Percentiles rank a stretch among this genome's conserved stretches.
phyloP scores from a whole-genome alignment of 2,888 invertebrate species.

The Seira ritae region DNA sequence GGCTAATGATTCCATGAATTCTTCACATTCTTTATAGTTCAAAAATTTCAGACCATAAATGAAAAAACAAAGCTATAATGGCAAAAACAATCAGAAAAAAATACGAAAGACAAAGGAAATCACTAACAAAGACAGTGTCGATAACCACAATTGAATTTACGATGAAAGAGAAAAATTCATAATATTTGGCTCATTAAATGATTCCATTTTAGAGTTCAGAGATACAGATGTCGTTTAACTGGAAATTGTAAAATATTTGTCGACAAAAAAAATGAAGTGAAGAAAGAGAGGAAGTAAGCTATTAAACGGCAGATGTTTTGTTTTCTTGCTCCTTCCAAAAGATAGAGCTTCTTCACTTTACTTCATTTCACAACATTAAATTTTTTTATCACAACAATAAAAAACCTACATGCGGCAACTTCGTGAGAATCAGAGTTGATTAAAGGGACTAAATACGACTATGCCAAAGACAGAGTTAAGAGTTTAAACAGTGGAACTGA shows the following conservation, averaged over 20 bases:
- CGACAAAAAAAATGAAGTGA: background rate
- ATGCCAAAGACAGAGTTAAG: too few relatives aligned
- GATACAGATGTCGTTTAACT: background rate
- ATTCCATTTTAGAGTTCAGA: background rate
- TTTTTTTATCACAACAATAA: conserved; percentile 42
- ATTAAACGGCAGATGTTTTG: conserved; percentile 57
- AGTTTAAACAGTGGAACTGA: too few relatives aligned
- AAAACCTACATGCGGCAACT: background rate
- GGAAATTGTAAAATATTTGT: conserved; percentile 13
- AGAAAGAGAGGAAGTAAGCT: conserved; percentile 50
- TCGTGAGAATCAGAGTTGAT: too few relatives aligned
- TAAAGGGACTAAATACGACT: too few relatives aligned
- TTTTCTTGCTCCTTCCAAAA: background rate
- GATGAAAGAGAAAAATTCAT: background rate
- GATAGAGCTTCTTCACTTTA: conserved; percentile 17
- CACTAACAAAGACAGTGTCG: background rate
- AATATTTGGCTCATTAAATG: background rate
- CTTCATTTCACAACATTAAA: conserved; percentile 15
- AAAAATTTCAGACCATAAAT: background rate
- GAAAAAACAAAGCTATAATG: background rate
- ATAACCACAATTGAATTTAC: background rate
- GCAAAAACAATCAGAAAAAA: background rate
- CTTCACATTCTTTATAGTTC: background rate
- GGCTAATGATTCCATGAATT: background rate
- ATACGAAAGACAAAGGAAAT: background rate